Evolutionary conservation across 1,140 invertebrate species (phyloP), one percentile per base, ranked within the genome.

Genomic region (Phortica variegata): DNA sequence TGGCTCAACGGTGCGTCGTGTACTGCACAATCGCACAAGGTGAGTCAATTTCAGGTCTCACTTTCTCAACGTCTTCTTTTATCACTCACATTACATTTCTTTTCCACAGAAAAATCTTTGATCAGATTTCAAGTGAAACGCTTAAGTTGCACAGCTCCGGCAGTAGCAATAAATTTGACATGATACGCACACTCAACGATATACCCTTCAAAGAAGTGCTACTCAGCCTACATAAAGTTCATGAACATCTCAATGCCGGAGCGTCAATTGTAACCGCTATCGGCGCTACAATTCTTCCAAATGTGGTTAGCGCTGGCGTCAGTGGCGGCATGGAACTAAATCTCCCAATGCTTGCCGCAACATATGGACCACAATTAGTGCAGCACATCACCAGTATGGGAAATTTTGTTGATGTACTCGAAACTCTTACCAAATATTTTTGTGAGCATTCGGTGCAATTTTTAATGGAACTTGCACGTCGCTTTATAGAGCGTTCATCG

Each of bases 161-260:
- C 13, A 17, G 38, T 6, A 10, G n/a, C 38, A 50, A 15, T 3
- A 66, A 58, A 34, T 57, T 61, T 7, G 70, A 73, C 44, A 61
- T 73, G 43, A 45, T 73, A 18, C 70, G 70, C 20, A 50, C 61
- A 7, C 52, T 73, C 3, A 73, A 73, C 38, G 62, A 73, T 39
- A 73, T 73, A 38, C 70, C 70, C 0, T 53, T 61, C 2, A 73
- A 58, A 41, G 70, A 73, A 32, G 39, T 44, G 1, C 38, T 73
- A 8, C 49, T 59, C 3, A 58, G 43, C 13, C 32, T 72, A 16
- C 62, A 68, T 40, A 49, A 43, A 12, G 29, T 59, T 3, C 54
- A 59, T 36, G 34, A 41, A 4, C 52, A 73, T 39, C 43, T 73
- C 4, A 34, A 21, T 3, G 38, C 52, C 10, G 60, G 62, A 2